A percentile compares a stretch with the other conserved stretches of the same genome.
phyloP scores from a whole-genome alignment of 2,113 vertebrate genomes.

The Onychorhynchus coronatus region DNA sequence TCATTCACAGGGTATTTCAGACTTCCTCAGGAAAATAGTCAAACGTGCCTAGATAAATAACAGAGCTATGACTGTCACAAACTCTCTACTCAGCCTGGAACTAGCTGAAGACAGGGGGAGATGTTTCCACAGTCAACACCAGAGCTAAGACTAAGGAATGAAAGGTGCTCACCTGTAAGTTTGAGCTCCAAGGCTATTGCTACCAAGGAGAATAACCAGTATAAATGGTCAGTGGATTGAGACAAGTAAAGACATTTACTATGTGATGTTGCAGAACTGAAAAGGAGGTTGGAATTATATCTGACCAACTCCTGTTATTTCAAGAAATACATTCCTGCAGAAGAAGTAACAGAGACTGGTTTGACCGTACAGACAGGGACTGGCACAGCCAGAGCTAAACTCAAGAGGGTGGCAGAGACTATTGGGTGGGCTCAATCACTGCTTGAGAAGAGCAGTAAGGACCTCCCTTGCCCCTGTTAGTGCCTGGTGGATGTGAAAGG shows the following conservation, averaged over 20 bases:
- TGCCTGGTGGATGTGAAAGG: background rate
- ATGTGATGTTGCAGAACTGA: background rate
- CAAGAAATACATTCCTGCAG: background rate
- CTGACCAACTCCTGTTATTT: background rate
- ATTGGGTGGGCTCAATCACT: background rate
- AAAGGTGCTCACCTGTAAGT: background rate
- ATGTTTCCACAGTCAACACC: constrained; percentile 15
- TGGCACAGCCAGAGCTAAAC: background rate
- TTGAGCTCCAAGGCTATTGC: background rate
- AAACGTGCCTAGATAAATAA: background rate
- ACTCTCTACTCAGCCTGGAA: background rate
- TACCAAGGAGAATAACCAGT: background rate
- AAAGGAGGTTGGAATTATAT: background rate
- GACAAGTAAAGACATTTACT: background rate
- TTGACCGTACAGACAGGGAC: background rate
- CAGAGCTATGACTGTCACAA: background rate
- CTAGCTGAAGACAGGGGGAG: constrained; percentile 26
- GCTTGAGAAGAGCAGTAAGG: rapidly evolving
- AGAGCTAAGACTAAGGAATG: background rate
- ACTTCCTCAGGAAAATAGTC: constrained; percentile 16
- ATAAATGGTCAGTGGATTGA: background rate
- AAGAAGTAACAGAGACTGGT: background rate
- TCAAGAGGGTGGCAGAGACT: background rate
- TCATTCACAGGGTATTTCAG: background rate
- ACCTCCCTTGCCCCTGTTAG: background rate